A percentile compares a stretch with the other conserved stretches of the same genome.
Conservation (phyloP, 2,888 invertebrate genomes). For the Cristatella mucedo region DNA sequence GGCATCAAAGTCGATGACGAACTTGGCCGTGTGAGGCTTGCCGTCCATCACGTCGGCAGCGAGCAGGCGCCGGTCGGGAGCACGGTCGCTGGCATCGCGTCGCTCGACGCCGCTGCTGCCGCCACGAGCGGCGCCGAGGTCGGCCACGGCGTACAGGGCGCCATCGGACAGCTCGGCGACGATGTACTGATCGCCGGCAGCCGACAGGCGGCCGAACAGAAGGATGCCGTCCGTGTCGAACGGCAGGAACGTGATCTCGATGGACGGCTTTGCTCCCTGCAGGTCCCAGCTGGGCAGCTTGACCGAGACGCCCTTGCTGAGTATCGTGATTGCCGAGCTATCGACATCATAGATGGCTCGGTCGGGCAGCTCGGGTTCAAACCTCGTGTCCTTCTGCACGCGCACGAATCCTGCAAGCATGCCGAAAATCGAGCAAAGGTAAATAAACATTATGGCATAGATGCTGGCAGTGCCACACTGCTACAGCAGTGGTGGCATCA, state of each 20-base stretch:
- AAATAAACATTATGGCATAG: no score
- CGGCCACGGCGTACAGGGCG: constrained; percentile 24
- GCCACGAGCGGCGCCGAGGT: constrained; percentile 20
- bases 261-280: constrained; percentile 12
- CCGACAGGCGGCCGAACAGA: constrained; percentile 16
- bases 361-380: constrained; percentile 1
- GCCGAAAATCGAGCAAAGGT: no score
- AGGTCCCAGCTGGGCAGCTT: not conserved
- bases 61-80: no score
- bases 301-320: not conserved
- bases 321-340: not conserved
- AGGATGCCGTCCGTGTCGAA: constrained; percentile 24
- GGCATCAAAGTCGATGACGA: not conserved
- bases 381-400: not conserved
- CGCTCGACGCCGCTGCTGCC: constrained; percentile 13
- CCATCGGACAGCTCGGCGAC: constrained; percentile 32
- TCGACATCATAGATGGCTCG: not conserved
- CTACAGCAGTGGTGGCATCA: no score
- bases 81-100: no score
- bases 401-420: constrained; percentile 4
- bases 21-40: not conserved
- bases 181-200: constrained; percentile 18
- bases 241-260: constrained; percentile 28
- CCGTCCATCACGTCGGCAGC: not conserved
- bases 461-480: no score